A percentile compares a stretch with the other conserved stretches of the same genome.
phyloP scores from a whole-genome alignment of 2,888 invertebrate species.

The Epistrophe eligans region DNA sequence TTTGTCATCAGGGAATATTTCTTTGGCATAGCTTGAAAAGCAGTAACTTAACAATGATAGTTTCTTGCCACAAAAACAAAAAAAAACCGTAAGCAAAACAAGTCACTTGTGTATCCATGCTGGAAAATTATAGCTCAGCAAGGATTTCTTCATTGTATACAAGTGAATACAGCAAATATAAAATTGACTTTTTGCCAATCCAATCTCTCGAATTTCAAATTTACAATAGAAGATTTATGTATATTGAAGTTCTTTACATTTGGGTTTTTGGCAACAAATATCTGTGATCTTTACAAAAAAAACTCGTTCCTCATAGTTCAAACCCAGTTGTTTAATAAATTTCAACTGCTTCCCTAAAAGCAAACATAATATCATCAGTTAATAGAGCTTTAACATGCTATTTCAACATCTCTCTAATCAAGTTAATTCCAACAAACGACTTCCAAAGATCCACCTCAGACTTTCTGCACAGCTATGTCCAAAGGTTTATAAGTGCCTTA shows the following conservation, averaged over 20 bases:
- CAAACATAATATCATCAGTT: conserved; percentile 23
- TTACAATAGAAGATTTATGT: not conserved
- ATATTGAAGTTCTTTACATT: not conserved
- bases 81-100: not conserved
- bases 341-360: not conserved
- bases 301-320: not conserved
- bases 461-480: not conserved
- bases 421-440: conserved; percentile 35
- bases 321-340: not conserved
- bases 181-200: conserved; percentile 40
- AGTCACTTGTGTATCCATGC: not conserved
- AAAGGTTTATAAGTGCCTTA: not conserved
- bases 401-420: conserved; percentile 30
- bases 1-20: not conserved
- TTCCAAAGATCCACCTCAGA: conserved; percentile 30
- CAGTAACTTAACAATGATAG: not conserved
- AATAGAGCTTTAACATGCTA: conserved; percentile 54
- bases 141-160: conserved; percentile 2
- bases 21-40: not conserved
- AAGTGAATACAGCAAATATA: not conserved
- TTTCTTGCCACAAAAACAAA: not conserved
- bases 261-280: conserved; percentile 4
- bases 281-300: not conserved
- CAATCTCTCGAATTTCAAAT: conserved; percentile 4
- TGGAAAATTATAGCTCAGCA: not conserved